Percentiles rank a stretch among this genome's conserved stretches.
phyloP scores from a whole-genome alignment of 2,797 vertebrate genomes.

The Naso thynnoides region DNA sequence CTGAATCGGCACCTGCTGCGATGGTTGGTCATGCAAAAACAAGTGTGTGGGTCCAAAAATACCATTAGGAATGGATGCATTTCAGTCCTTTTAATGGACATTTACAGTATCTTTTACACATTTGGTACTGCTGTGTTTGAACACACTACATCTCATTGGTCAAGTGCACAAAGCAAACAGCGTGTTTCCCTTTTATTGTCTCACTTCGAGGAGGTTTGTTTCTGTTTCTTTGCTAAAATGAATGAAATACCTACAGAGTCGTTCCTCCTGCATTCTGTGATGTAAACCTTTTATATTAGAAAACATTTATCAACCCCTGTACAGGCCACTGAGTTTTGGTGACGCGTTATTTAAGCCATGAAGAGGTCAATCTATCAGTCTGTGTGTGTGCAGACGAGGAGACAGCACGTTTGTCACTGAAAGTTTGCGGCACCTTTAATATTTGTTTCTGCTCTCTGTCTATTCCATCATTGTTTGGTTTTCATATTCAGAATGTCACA shows the following conservation, averaged over 20 bases:
- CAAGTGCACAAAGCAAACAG: slow-evolving; percentile 21
- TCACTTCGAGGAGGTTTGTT: neutral
- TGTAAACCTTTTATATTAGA: neutral
- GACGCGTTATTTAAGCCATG: slow-evolving; percentile 7
- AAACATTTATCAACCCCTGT: neutral
- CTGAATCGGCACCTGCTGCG: slow-evolving; percentile 49
- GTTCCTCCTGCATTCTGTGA: neutral
- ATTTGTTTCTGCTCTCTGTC: neutral
- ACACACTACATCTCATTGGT: neutral
- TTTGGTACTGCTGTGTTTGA: neutral
- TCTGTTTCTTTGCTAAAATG: neutral
- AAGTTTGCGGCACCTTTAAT: slow-evolving; percentile 6
- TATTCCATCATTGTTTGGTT: slow-evolving; percentile 30
- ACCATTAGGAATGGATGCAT: slow-evolving; percentile 23
- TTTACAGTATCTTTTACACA: slow-evolving; percentile 4
- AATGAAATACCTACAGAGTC: neutral
- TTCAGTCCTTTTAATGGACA: slow-evolving; percentile 32
- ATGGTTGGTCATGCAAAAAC: slow-evolving; percentile 32
- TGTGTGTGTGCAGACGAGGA: neutral
- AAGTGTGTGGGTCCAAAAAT: slow-evolving; percentile 31
- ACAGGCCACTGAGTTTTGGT: neutral
- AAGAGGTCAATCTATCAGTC: slow-evolving; percentile 1
- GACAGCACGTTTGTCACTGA: neutral
- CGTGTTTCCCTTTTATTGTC: neutral
- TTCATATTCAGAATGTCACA: slow-evolving; percentile 38